These are phyloP conservation scores for Epinephelus cyanopodus DNA, from an alignment of 2,113 vertebrate genomes.

Conservation along the genomic window DNA sequence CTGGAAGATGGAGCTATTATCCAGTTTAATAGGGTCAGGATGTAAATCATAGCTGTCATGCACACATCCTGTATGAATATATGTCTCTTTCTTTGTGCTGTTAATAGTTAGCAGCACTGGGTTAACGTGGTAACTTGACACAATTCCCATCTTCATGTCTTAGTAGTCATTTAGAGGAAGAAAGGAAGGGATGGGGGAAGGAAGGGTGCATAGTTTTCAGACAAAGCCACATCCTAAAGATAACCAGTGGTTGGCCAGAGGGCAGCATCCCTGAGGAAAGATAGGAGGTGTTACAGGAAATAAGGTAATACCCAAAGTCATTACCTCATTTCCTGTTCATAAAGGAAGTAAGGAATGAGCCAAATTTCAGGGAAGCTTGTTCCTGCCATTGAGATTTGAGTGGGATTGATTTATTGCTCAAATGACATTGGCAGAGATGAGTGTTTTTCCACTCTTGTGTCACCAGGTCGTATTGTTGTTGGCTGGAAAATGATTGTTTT, in stretches of 20 bases:
- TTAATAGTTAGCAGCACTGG: no score
- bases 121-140: constrained; percentile 1
- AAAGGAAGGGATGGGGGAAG: constrained; percentile 21
- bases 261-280: constrained; percentile 27
- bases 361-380: not conserved
- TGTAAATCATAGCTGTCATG: constrained; percentile 32
- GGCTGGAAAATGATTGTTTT: constrained; percentile 43
- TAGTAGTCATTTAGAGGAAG: constrained; percentile 14
- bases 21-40: constrained; percentile 29
- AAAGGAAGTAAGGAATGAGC: constrained; percentile 24
- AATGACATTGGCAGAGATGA: constrained; percentile 36
- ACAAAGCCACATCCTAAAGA: constrained; percentile 52
- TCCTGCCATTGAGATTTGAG: not conserved
- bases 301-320: constrained; percentile 51
- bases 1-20: constrained; percentile 55
- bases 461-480: constrained; percentile 42
- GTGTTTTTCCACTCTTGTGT: constrained; percentile 61
- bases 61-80: constrained; percentile 43
- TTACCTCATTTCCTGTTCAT: constrained; percentile 64
- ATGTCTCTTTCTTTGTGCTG: not conserved
- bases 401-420: constrained; percentile 28
- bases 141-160: not conserved
- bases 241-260: constrained; percentile 40
- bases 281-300: constrained; percentile 63
- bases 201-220: constrained; percentile 22